Percentiles rank a stretch among this genome's conserved stretches.
phyloP scores from a whole-genome alignment of 2,113 vertebrate species.

The Gasterosteus aculeatus region DNA sequence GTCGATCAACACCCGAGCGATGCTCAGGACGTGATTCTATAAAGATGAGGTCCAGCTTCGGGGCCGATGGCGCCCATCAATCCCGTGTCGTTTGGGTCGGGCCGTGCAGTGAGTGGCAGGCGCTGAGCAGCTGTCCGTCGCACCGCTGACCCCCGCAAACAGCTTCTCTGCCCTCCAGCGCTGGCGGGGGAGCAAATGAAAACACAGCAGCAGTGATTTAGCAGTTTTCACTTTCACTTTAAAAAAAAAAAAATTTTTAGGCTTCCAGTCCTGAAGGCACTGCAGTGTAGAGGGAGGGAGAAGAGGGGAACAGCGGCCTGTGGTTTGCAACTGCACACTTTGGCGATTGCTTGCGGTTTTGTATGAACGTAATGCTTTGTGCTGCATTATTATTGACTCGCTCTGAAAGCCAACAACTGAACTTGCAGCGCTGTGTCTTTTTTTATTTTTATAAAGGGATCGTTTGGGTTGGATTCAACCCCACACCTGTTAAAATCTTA shows the following conservation, averaged over 20 bases:
- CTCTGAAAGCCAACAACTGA: conserved; percentile 42
- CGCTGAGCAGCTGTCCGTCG: conserved; percentile 48
- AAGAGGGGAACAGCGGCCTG: background rate
- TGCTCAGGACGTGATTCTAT: background rate
- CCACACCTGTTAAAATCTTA: conserved; percentile 25
- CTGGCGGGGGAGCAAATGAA: conserved; percentile 41
- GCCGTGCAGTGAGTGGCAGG: conserved; percentile 30
- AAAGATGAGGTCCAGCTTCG: conserved; percentile 5
- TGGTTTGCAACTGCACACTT: conserved; percentile 43
- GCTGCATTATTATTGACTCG: conserved; percentile 67
- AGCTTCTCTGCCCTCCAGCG: background rate
- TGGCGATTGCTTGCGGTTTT: conserved; percentile 57
- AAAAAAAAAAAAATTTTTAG: too few species aligned
- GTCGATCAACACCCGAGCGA: conserved; percentile 8
- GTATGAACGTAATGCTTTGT: conserved; percentile 61
- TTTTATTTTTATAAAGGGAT: conserved; percentile 9
- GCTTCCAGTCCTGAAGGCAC: conserved; percentile 35
- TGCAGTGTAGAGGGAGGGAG: conserved; percentile 36
- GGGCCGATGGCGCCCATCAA: conserved; percentile 1
- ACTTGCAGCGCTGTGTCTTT: conserved; percentile 19
- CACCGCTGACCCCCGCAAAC: conserved; percentile 31
- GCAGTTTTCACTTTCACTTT: conserved; percentile 51
- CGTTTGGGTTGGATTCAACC: background rate
- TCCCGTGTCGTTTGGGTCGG: background rate
- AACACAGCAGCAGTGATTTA: conserved; percentile 61